Percentiles rank a stretch among this genome's conserved stretches.
Conservation (phyloP, 2,888 invertebrate genomes). For the Epinotia ramella region DNA sequence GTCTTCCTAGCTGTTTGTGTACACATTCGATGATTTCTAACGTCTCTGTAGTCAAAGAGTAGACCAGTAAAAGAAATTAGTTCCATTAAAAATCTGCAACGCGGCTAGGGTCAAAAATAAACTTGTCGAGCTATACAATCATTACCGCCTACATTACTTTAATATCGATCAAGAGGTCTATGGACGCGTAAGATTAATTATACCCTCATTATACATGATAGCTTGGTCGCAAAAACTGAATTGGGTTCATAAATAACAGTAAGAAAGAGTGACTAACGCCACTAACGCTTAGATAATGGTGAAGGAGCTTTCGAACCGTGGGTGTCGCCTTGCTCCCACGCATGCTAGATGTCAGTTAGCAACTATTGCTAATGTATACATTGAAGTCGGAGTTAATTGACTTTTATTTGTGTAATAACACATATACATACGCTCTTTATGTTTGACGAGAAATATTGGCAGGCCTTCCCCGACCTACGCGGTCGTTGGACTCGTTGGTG, state of each 20-base stretch:
- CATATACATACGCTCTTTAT: constrained; percentile 5
- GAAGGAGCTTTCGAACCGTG: constrained; percentile 67
- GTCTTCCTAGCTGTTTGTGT: no score
- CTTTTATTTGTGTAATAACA: constrained; percentile 1
- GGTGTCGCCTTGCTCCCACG: constrained; percentile 67
- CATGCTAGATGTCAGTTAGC: constrained; percentile 64
- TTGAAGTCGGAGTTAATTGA: neutral
- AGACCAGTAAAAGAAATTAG: no score
- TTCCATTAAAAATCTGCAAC: no score
- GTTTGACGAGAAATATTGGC: constrained; percentile 22
- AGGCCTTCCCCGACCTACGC: constrained; percentile 32
- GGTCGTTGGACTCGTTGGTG: neutral
- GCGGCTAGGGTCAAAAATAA: no score
- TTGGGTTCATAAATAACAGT: constrained; percentile 57
- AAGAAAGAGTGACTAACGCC: constrained; percentile 53
- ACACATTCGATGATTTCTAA: no score
- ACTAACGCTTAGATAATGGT: constrained; percentile 59
- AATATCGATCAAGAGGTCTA: constrained; percentile 41
- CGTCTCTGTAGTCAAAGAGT: no score
- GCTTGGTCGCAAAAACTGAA: constrained; percentile 28
- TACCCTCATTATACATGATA: constrained; percentile 19
- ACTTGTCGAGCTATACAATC: neutral
- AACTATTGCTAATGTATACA: constrained; percentile 48
- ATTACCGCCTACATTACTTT: constrained; percentile 35
- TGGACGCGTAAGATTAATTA: constrained; percentile 26